Percentiles rank a stretch among this genome's conserved stretches.
phyloP scores from a whole-genome alignment of 2,888 invertebrate species.

The Micropterix aruncella region DNA sequence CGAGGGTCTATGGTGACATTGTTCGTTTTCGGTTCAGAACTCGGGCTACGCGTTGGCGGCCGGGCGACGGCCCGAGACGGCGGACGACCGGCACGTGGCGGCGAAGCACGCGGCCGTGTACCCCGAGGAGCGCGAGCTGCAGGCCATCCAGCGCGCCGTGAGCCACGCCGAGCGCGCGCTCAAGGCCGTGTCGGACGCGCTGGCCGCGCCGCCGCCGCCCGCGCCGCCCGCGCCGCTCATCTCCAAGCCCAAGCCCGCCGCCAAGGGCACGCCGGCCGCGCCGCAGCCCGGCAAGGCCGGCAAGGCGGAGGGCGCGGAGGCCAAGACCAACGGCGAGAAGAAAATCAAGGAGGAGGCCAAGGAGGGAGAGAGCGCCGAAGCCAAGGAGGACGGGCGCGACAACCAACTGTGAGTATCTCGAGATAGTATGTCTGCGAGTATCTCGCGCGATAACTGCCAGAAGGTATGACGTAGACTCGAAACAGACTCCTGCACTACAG shows the following conservation, averaged over 20 bases:
- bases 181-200: constrained; percentile 84
- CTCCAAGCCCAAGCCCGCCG: constrained; percentile 3
- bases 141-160: constrained; percentile 83
- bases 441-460: no score
- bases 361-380: constrained; percentile 17
- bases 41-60: no score
- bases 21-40: no score
- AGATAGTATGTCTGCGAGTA: no score
- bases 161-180: constrained; percentile 88
- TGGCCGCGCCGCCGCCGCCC: constrained; percentile 46
- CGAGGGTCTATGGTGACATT: no score
- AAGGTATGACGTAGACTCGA: no score
- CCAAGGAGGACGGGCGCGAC: constrained; percentile 62
- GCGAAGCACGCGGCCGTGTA: constrained; percentile 89
- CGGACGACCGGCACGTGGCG: constrained; percentile 91
- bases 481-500: no score
- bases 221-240: not conserved
- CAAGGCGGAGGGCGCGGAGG: not conserved
- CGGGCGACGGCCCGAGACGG: constrained; percentile 76
- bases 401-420: constrained; percentile 52
- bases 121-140: constrained; percentile 80
- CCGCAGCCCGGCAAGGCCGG: no score
- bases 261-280: no score
- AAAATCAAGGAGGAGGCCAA: constrained; percentile 40
- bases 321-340: constrained; percentile 16